These are phyloP conservation scores for Drosophila sturtevanti DNA, from an alignment of 1,140 invertebrate genomes.

Conservation along the genomic window DNA sequence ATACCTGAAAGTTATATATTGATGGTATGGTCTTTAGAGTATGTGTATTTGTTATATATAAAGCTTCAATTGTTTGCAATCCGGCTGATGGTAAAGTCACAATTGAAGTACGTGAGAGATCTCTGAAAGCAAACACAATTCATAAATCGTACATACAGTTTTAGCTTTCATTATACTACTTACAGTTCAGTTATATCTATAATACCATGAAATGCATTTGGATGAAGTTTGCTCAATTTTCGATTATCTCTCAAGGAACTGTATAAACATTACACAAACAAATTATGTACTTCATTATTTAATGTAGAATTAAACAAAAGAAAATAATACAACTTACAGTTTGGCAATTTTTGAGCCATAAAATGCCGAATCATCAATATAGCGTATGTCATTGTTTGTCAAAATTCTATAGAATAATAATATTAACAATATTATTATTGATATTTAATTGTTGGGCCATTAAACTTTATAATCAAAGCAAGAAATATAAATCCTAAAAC, in stretches of 20 bases:
- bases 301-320: neutral
- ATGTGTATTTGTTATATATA: slow-evolving; percentile 88
- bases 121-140: slow-evolving; percentile 83
- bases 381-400: slow-evolving; percentile 86
- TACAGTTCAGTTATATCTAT: slow-evolving; percentile 85
- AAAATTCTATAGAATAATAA: slow-evolving; percentile 82
- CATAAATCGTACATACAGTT: neutral
- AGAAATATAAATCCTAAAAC: too few species aligned
- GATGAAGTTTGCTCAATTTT: slow-evolving; percentile 85
- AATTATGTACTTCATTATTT: slow-evolving; percentile 6
- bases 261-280: slow-evolving; percentile 24
- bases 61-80: slow-evolving; percentile 87
- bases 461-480: too few species aligned
- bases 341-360: slow-evolving; percentile 86
- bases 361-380: slow-evolving; percentile 86
- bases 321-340: slow-evolving; percentile 84
- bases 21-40: slow-evolving; percentile 91
- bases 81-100: slow-evolving; percentile 88
- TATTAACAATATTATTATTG: too few species aligned
- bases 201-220: slow-evolving; percentile 87
- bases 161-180: slow-evolving; percentile 76
- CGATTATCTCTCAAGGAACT: slow-evolving; percentile 89
- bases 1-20: slow-evolving; percentile 90
- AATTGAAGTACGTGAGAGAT: slow-evolving; percentile 90
- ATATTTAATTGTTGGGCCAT: too few species aligned